Conservation (phyloP, 2,797 vertebrate species). For the Epinephelus awoara region DNA sequence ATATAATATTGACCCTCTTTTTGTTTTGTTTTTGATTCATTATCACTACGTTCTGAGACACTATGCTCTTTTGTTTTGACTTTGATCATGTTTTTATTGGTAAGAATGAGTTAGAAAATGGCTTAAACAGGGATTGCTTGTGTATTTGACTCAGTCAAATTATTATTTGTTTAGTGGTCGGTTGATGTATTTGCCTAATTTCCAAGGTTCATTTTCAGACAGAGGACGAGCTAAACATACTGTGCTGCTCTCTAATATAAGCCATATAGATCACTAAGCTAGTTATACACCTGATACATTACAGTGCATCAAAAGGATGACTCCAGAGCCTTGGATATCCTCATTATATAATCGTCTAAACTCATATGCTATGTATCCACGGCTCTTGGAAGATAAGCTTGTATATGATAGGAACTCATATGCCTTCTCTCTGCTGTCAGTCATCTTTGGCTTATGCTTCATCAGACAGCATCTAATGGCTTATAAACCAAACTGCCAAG, state of each 20-base stretch:
- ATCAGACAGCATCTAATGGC: constrained; percentile 62
- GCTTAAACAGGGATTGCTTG: constrained; percentile 54
- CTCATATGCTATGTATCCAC: constrained; percentile 58
- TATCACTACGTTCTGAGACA: constrained; percentile 65
- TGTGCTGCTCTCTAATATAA: constrained; percentile 81
- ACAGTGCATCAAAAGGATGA: constrained; percentile 58
- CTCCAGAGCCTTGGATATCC: constrained; percentile 63
- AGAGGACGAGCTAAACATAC: constrained; percentile 70
- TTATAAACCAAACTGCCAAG: constrained; percentile 60
- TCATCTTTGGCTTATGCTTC: constrained; percentile 70
- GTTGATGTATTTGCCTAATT: constrained; percentile 57
- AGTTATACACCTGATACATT: constrained; percentile 60
- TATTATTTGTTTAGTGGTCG: constrained; percentile 43
- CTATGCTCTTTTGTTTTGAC: constrained; percentile 64
- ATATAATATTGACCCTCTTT: constrained; percentile 69
- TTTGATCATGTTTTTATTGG: constrained; percentile 39
- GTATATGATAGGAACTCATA: constrained; percentile 55
- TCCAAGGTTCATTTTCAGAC: constrained; percentile 61
- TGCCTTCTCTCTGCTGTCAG: constrained; percentile 70
- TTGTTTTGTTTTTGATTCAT: constrained; percentile 56
- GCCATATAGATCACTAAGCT: constrained; percentile 80
- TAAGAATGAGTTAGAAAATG: constrained; percentile 37
- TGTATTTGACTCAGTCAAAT: constrained; percentile 54
- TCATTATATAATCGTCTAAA: constrained; percentile 59
- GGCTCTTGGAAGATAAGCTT: constrained; percentile 61